Conservation (phyloP, 1,140 invertebrate genomes). For the Copidosoma floridanum region DNA sequence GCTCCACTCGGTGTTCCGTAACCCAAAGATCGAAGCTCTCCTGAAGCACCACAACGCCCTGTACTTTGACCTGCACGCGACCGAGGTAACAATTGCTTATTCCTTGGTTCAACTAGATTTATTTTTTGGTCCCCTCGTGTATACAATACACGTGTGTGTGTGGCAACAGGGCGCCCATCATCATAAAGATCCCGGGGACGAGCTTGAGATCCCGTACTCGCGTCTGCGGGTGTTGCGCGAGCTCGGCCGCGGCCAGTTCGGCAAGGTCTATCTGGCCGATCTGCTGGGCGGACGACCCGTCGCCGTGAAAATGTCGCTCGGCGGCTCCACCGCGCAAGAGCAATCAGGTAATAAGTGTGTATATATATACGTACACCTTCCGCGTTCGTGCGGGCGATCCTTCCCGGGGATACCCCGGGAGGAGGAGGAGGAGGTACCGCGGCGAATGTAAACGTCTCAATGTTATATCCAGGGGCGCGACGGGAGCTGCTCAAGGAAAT, state of each 20-base stretch:
- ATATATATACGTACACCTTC: no score
- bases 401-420: no score
- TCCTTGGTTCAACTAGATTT: no score
- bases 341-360: conserved; percentile 7
- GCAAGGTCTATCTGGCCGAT: conserved; percentile 66
- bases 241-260: conserved; percentile 75
- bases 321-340: conserved; percentile 4
- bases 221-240: conserved; percentile 60
- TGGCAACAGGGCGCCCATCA: no score
- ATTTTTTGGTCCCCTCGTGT: no score
- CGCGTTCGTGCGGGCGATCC: no score
- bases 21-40: conserved; percentile 32
- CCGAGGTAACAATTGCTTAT: no score
- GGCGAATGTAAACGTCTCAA: no score
- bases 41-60: conserved; percentile 45
- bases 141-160: no score
- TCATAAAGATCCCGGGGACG: conserved; percentile 44
- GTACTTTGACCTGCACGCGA: conserved; percentile 54
- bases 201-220: conserved; percentile 60
- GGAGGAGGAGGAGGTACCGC: no score
- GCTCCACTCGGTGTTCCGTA: background rate
- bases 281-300: conserved; percentile 49
- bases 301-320: conserved; percentile 71
- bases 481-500: conserved; percentile 76
- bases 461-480: no score